phyloP scores from a whole-genome alignment of 2,113 vertebrate species.

The Bujurquina vittata region DNA sequence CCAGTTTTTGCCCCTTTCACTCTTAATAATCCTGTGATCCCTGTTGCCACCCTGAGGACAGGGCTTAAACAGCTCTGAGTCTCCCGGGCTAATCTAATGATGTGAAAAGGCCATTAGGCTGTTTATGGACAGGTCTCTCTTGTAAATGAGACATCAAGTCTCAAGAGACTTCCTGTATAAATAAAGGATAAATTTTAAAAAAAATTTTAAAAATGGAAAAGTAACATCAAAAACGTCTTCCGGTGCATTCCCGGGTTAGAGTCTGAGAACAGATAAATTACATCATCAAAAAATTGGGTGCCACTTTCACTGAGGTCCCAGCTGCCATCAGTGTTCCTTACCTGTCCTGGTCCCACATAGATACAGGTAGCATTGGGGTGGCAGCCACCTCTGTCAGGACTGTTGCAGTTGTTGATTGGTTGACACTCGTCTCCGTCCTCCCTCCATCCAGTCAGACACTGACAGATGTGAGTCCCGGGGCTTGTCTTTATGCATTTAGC shows the following conservation, averaged over 20 bases:
- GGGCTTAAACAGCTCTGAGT: too few species aligned
- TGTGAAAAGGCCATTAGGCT: not conserved
- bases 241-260: not conserved
- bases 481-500: conserved; percentile 85
- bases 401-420: conserved; percentile 87
- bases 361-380: conserved; percentile 88
- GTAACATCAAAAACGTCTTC: too few species aligned
- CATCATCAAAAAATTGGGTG: not conserved
- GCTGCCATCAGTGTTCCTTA: conserved; percentile 49
- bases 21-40: not conserved
- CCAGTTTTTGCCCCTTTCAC: not conserved
- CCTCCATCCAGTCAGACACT: conserved; percentile 89
- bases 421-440: conserved; percentile 86
- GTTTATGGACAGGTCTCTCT: too few species aligned
- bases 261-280: not conserved
- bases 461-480: conserved; percentile 74
- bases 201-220: too few species aligned
- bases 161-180: too few species aligned
- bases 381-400: conserved; percentile 76
- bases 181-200: too few species aligned
- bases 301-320: not conserved
- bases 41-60: not conserved
- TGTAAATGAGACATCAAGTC: too few species aligned
- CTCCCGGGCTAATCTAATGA: not conserved
- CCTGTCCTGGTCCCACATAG: conserved; percentile 90